Conservation (phyloP, 1,140 invertebrate genomes). For the Epicauta chinensis region DNA sequence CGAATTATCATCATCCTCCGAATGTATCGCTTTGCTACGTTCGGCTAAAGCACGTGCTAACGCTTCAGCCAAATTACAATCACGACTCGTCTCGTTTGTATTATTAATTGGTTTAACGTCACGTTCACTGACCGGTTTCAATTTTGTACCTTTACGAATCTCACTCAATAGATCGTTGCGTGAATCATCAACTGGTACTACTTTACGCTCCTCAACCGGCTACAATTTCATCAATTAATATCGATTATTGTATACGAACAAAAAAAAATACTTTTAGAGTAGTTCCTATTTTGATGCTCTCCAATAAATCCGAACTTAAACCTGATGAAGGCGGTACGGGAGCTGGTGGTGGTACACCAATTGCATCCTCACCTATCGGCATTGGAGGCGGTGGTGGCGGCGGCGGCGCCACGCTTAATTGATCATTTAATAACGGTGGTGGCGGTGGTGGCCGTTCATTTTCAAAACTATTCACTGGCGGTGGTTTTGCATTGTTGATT, state of each 20-base stretch:
- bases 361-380: background rate
- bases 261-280: conserved; percentile 49
- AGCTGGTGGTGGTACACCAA: conserved; percentile 8
- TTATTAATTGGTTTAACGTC: conserved; percentile 21
- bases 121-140: conserved; percentile 52
- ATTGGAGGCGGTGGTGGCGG: conserved; percentile 24
- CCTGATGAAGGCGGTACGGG: conserved; percentile 27
- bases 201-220: conserved; percentile 53
- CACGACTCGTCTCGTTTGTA: conserved; percentile 25
- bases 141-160: conserved; percentile 69
- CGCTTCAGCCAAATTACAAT: conserved; percentile 65
- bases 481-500: conserved; percentile 1
- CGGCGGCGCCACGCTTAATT: conserved; percentile 12
- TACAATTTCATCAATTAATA: conserved; percentile 32
- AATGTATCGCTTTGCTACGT: conserved; percentile 62
- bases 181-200: conserved; percentile 42
- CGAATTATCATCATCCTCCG: conserved; percentile 53
- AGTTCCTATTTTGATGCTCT: conserved; percentile 67
- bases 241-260: background rate
- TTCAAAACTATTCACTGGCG: conserved; percentile 6
- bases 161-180: conserved; percentile 70
- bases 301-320: conserved; percentile 63
- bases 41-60: conserved; percentile 71
- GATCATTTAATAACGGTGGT: conserved; percentile 17
- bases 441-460: conserved; percentile 34